A percentile compares a stretch with the other conserved stretches of the same genome.
phyloP scores from a whole-genome alignment of 2,888 invertebrate species.

The Ctena decussata region DNA sequence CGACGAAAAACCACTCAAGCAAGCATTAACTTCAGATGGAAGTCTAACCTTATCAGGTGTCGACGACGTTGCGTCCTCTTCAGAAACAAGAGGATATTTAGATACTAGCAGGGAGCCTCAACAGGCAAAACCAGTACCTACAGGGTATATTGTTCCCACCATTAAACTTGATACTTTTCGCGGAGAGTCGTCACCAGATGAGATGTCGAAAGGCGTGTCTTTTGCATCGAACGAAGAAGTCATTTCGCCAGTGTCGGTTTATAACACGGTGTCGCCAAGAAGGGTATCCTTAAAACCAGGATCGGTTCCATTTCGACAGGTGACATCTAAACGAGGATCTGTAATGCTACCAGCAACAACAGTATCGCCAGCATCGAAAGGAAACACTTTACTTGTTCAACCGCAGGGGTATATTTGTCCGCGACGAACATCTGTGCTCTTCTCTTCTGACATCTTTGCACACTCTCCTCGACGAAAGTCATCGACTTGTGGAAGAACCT shows the following conservation, averaged over 20 bases:
- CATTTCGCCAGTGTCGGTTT: conserved; percentile 12
- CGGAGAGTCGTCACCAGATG: background rate
- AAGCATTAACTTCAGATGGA: too few species aligned
- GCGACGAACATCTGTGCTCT: conserved; percentile 26
- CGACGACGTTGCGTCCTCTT: too few species aligned
- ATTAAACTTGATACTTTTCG: background rate
- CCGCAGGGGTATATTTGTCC: conserved; percentile 34
- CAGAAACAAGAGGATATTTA: too few species aligned
- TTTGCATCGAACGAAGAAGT: conserved; percentile 19
- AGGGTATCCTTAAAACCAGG: conserved; percentile 4
- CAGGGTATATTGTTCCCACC: background rate
- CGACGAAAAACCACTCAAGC: too few species aligned
- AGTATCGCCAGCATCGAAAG: background rate
- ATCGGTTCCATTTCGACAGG: background rate
- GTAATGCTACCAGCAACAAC: background rate
- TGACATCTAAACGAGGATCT: background rate
- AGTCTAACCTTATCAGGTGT: too few species aligned
- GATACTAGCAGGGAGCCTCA: too few species aligned
- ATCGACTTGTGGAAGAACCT: background rate
- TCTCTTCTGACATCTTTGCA: conserved; percentile 33
- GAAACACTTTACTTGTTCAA: conserved; percentile 6
- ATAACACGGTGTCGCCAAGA: background rate
- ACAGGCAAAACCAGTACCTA: background rate
- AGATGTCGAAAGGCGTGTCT: background rate
- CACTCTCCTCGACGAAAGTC: conserved; percentile 9